Percentiles rank a stretch among this genome's conserved stretches.
Conservation (phyloP, 1,140 invertebrate genomes). For the Drosophila suzukii region DNA sequence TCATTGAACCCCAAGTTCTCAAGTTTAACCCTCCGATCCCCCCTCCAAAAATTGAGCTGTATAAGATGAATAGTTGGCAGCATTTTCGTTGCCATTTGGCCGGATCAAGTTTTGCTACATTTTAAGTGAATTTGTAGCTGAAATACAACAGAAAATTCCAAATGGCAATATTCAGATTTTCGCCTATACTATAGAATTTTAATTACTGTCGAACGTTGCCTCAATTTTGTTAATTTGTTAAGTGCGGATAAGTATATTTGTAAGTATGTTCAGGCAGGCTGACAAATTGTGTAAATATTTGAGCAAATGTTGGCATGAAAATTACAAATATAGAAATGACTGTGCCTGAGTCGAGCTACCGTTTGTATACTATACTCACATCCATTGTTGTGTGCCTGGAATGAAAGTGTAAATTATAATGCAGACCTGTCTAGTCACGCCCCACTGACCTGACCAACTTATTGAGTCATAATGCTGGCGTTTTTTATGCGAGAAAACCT, state of each 20-base stretch:
- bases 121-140: constrained; percentile 39
- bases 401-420: constrained; percentile 46
- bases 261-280: constrained; percentile 1
- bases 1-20: constrained; percentile 47
- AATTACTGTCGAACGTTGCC: constrained; percentile 13
- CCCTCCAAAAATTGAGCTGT: constrained; percentile 7
- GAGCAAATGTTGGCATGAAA: constrained; percentile 35
- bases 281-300: constrained; percentile 64
- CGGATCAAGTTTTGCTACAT: constrained; percentile 40
- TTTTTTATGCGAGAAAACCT: constrained; percentile 28
- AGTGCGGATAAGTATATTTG: background rate
- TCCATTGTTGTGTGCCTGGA: constrained; percentile 20
- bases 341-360: constrained; percentile 3
- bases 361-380: constrained; percentile 13
- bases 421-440: constrained; percentile 41
- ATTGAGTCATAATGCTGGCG: constrained; percentile 42
- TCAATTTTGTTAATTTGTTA: constrained; percentile 26
- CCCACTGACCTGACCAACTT: constrained; percentile 36
- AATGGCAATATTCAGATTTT: constrained; percentile 12
- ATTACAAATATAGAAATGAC: constrained; percentile 48
- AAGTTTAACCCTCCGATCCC: constrained; percentile 11
- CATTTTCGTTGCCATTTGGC: constrained; percentile 26
- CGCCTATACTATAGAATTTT: background rate
- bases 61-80: constrained; percentile 49
- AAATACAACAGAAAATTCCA: constrained; percentile 1